Base-by-base conservation (phyloP, 2,113 vertebrate species). In the Apaloderma vittatum region DNA sequence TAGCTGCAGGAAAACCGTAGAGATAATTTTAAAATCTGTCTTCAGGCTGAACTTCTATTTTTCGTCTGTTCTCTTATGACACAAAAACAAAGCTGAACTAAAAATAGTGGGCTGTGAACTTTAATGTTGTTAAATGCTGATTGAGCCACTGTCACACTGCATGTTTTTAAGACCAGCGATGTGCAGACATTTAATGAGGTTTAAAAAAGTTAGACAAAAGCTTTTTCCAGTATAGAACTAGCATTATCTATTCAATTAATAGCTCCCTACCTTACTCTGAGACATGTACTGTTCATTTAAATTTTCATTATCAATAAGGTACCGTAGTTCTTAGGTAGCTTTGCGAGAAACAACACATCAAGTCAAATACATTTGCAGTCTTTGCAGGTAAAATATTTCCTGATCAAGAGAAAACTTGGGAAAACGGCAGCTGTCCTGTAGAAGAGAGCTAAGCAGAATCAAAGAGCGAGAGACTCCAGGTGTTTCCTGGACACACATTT, bases 11-110 rank as follows among this genome's bases (percentile, higher is more conserved):
- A 97, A 94, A 94, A 84, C 49, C 36, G 55, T 29, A 46, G 77
- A 67, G 72, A 66, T 92, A 93, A 97, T 97, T 97, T 98, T 30
- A 86, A 95, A 97, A 90, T 86, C 91, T 71, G 63, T 90, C 65
- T 96, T 94, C 70, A 96, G 88, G 46, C 49, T 90, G 57, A 97
- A 79, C 40, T 94, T 96, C 68, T 79, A 0, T 72, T 52, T 91
- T 97, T 87, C 94, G 78, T 79, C 66, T 88, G 74, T 90, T 97
- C 93, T 91, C 63, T 58, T 86, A 13, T 92, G 75, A 93, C 70
- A 94, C 83, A 96, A 65, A 65, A 96, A 78, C 61, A 94, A 77
- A 15, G 81, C 91, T 96, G 80, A 95, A 94, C 91, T 97, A 82
- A 98, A 97, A 98, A 96, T 96, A 97, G 75, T 20, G 11, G 45